Conservation (phyloP, 2,888 invertebrate genomes). For the Lymantria dispar region DNA sequence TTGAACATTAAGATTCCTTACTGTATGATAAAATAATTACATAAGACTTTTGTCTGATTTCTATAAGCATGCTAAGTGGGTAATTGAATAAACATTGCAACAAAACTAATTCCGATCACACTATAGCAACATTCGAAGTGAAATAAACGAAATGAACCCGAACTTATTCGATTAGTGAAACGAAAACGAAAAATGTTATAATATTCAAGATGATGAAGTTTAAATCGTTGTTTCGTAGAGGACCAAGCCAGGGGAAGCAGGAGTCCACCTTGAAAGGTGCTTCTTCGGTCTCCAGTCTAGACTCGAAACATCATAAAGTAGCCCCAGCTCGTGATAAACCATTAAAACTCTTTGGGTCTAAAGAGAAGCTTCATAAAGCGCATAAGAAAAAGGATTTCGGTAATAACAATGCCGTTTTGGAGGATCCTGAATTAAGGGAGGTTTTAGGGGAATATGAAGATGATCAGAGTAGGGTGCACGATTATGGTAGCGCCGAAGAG, state of each 20-base stretch:
- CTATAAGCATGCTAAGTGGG: background rate
- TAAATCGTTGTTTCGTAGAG: conserved; percentile 95
- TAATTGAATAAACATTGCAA: conserved; percentile 10
- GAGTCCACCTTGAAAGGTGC: conserved; percentile 82
- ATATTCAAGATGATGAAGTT: conserved; percentile 92
- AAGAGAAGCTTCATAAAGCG: conserved; percentile 77
- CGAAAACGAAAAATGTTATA: conserved; percentile 60
- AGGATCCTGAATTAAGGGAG: conserved; percentile 73
- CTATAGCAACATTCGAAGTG: conserved; percentile 22
- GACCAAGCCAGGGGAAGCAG: conserved; percentile 84
- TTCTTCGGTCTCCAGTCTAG: conserved; percentile 85
- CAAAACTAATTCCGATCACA: conserved; percentile 43
- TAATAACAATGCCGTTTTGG: conserved; percentile 75
- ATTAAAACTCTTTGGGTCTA: conserved; percentile 77
- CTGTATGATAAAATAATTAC: background rate
- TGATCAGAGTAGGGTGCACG: conserved; percentile 52
- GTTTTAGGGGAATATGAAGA: conserved; percentile 61
- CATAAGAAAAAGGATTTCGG: conserved; percentile 73
- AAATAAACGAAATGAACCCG: conserved; percentile 41
- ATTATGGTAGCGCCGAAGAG: conserved; percentile 75
- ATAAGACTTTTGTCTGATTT: background rate
- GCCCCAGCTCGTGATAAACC: conserved; percentile 73
- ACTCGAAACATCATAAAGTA: conserved; percentile 82
- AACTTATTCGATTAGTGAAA: conserved; percentile 64
- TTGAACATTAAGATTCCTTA: no score